Conservation (phyloP, 2,797 vertebrate species). For the Cetoscarus ocellatus region DNA sequence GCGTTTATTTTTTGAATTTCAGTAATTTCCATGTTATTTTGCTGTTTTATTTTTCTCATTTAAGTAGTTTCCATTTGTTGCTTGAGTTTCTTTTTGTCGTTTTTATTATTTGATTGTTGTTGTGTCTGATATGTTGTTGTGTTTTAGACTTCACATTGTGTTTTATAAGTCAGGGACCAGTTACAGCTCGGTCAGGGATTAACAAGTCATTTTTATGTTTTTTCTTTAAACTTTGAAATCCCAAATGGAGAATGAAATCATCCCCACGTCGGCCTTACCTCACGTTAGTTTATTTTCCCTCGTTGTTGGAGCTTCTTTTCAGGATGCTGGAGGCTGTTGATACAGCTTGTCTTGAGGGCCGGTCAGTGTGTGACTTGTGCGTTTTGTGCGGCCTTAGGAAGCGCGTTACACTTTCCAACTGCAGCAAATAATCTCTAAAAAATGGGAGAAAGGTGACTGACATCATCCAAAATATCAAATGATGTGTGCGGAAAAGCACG, state of each 20-base stretch:
- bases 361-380: conserved; percentile 38
- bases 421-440: conserved; percentile 19
- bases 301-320: conserved; percentile 35
- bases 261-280: conserved; percentile 47
- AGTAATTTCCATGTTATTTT: no score
- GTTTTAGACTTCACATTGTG: no score
- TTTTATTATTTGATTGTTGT: no score
- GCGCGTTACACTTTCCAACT: conserved; percentile 48
- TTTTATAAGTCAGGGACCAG: no score
- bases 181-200: no score
- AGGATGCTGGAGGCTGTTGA: conserved; percentile 66
- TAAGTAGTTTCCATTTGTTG: no score
- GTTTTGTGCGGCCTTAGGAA: conserved; percentile 29
- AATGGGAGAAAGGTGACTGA: conserved; percentile 54
- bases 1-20: no score
- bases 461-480: conserved; percentile 66
- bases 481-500: conserved; percentile 61
- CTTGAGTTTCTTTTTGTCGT: no score
- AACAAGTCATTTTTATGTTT: conserved; percentile 26
- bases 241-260: conserved; percentile 62
- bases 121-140: no score
- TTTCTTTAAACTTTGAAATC: conserved; percentile 47
- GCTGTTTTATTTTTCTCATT: no score
- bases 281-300: conserved; percentile 43
- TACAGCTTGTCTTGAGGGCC: conserved; percentile 63